Evolutionary conservation across 2,888 invertebrate genomes (phyloP).

Genomic region (Pollenia griseotomentosa): DNA sequence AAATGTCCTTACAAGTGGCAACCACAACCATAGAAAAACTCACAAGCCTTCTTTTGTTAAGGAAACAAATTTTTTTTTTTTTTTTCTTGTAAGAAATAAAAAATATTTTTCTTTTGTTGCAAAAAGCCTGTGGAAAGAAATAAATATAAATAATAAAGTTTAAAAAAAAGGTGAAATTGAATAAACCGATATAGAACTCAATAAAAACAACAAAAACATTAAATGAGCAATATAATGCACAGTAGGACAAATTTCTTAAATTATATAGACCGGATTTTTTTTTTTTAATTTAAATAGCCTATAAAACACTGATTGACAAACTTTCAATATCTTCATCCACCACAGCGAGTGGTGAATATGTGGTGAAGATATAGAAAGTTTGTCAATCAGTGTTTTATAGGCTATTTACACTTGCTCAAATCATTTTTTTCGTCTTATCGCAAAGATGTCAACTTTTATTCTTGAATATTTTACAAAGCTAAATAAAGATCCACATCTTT

Average conservation of each 20-base stretch:
- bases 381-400: too few relatives aligned
- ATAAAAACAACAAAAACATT: slow-evolving; percentile 20
- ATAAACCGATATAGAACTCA: slow-evolving; percentile 61
- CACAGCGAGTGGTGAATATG: too few relatives aligned
- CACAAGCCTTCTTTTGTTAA: slow-evolving; percentile 15
- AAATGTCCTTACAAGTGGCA: slow-evolving; percentile 1
- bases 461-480: too few relatives aligned
- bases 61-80: neutral
- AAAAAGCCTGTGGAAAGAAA: slow-evolving; percentile 53
- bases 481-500: too few relatives aligned
- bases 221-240: slow-evolving; percentile 17
- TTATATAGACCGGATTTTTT: neutral
- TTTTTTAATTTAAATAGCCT: too few relatives aligned
- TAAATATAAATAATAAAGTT: slow-evolving; percentile 66
- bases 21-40: neutral
- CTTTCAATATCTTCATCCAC: too few relatives aligned
- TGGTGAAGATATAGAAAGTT: too few relatives aligned
- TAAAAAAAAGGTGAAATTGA: slow-evolving; percentile 65
- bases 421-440: too few relatives aligned
- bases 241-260: neutral
- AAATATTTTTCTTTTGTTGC: neutral
- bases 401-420: too few relatives aligned
- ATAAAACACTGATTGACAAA: too few relatives aligned
- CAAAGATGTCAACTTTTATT: too few relatives aligned
- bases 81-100: neutral